Base-by-base conservation (phyloP, 2,888 invertebrate species). In the Iselma pallidipennis region DNA sequence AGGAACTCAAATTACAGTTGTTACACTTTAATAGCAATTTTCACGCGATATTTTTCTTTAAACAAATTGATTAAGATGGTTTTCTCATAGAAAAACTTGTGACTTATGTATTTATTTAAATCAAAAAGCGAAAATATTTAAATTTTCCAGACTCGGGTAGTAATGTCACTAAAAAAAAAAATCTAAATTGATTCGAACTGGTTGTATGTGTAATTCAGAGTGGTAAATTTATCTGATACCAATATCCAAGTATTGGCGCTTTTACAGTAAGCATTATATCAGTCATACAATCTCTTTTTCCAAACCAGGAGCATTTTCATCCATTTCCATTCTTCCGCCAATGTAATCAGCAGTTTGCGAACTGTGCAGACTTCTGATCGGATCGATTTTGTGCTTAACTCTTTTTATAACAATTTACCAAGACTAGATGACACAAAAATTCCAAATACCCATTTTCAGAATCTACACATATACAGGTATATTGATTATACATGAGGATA, bases 331-430 rank as follows among this genome's bases (percentile, higher is more conserved):
- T 51, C 51, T 51, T 51, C 28, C 51, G 68, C 66, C 65, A 70
- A n/a, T 68, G 71, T 74, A 74, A 76, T 74, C 74, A 76, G 75
- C 75, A 73, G 72, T 74, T 74, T 71, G 74, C 66, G 71, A 71
- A 69, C 67, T 64, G 65, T 58, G 65, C 63, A 67, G 67, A 68
- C 68, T 66, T 60, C 69, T 65, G 70, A 71, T 72, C 66, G 68
- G 68, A 72, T 72, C 72, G 72, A 74, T 74, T 73, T 71, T 68
- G 68, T 71, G 73, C 74, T 74, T 74, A 72, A 71, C 72, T 71
- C 68, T 45, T 10, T 45, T 74, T 69, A 72, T 70, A 68, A 71
- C 72, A 28, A 28, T n/a, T n/a, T n/a, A n/a, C n/a, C n/a, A n/a
- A n/a, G n/a, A n/a, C n/a, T n/a, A n/a, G n/a, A n/a, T n/a, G n/a